Conservation (phyloP, 2,888 invertebrate species). For the Tenthredo distinguenda region DNA sequence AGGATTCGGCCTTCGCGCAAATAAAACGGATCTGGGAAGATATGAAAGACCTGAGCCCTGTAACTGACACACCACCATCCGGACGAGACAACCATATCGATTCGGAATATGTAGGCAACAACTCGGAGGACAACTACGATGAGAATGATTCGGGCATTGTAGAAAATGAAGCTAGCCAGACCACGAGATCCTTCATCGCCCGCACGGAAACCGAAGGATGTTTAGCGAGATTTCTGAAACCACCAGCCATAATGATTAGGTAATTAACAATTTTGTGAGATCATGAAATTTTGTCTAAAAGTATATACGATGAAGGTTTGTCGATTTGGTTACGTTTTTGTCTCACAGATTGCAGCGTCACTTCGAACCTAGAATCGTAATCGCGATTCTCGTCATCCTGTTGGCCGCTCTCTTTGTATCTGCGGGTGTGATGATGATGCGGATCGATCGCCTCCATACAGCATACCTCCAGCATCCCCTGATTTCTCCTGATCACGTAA, state of each 20-base stretch:
- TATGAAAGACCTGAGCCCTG: constrained; percentile 79
- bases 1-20: constrained; percentile 92
- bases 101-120: constrained; percentile 71
- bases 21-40: constrained; percentile 93
- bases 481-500: constrained; percentile 72
- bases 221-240: constrained; percentile 63
- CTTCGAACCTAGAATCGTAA: constrained; percentile 68
- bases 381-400: constrained; percentile 70
- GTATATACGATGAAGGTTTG: not conserved
- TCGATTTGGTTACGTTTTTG: not conserved
- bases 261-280: not conserved
- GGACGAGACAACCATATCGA: constrained; percentile 66
- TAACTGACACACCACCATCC: constrained; percentile 72
- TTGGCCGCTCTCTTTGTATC: constrained; percentile 73
- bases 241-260: constrained; percentile 47
- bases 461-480: constrained; percentile 73
- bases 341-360: constrained; percentile 56
- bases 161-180: constrained; percentile 76
- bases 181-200: constrained; percentile 74
- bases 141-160: constrained; percentile 78
- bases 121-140: constrained; percentile 72
- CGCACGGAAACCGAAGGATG: constrained; percentile 68
- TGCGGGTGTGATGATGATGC: constrained; percentile 74
- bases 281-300: not conserved
- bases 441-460: constrained; percentile 73